Evolutionary conservation across 2,888 invertebrate genomes (phyloP), one percentile per base, ranked within the genome.

Genomic region (Malachius bipustulatus): DNA sequence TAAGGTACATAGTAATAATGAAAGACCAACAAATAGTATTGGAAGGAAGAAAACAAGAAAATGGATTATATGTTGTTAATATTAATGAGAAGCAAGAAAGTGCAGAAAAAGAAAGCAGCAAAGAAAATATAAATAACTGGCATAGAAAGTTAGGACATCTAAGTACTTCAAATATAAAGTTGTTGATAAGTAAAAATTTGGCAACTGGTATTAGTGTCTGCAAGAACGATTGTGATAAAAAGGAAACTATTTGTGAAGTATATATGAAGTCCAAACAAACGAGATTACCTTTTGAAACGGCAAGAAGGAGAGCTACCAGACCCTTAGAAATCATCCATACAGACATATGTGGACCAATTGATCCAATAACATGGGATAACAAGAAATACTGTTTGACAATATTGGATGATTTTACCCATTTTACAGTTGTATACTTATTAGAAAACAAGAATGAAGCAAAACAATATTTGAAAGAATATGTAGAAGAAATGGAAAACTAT

Each of bases 91-190:
- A 9, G 6, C 9, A 15, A 4, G 16, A 11, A 26, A 14, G 10
- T 3, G 12, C 29, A 8, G 16, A 27, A 27, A 14, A 14, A 3
- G 26, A 26, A 11, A 26, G 26, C 9, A n/a, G 8, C 9, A 8
- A 24, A 24, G 24, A 24, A 24, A n/a, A n/a, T n/a, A n/a, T n/a
- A n/a, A n/a, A n/a, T n/a, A n/a, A n/a, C n/a, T 43, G 37, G 39
- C 41, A 43, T 24, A 19, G 33, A 35, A 39, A 35, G 36, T 30
- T 43, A 10, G 37, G 37, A 3, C 39, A 43, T 29, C 27, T 36
- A 16, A 26, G 33, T 29, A 28, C 26, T 30, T 27, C 35, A 28
- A 34, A 39, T 29, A 35, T 38, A 4, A 32, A 38, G 30, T 29
- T 28, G 35, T 26, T 44, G 30, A 30, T 35, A 32, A 32, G n/a